Base-by-base conservation (phyloP, 2,113 vertebrate species). In the Aphyosemion australe region DNA sequence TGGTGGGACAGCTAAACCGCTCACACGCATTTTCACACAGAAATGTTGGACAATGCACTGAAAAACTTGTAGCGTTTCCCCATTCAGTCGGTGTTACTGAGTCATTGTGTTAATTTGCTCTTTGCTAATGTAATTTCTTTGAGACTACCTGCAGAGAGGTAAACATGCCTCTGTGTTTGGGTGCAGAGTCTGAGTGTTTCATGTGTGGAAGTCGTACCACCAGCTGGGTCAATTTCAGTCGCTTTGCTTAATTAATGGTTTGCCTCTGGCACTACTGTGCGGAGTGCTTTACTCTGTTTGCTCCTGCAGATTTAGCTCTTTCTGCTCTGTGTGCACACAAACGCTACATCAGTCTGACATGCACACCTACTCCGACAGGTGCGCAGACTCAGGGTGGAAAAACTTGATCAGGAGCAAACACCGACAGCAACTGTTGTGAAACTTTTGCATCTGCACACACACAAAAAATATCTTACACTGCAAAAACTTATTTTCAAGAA, bases 161-260 rank as follows among this genome's bases (percentile, higher is more conserved):
- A 70, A 72, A 69, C 65, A 41, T 13, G 12, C 61, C 46, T 62
- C n/a, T 52, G 47, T 53, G 32, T 53, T 71, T 69, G 71, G 51
- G 57, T 74, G 65, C 77, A 66, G 19, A 18, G 43, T 50, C 18
- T 3, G 60, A 12, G 53, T 43, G 14, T 73, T 70, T 60, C 69
- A 49, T 72, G 74, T 56, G 69, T 66, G 65, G 54, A 74, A 48
- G 65, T 76, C 86, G 75, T 74, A 79, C 84, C 85, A 82, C 84
- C 83, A 85, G 85, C 84, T 87, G 81, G 81, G 84, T 84, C 81
- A 83, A 82, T 88, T 85, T 87, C 81, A 76, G 57, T 83, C 65
- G 74, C 81, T 90, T 86, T 87, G 76, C 79, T 88, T 90, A 89
- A 90, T 91, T 84, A 90, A 91, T 81, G 84, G 79, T 86, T 80